phyloP scores from a whole-genome alignment of 2,113 vertebrate species.

The Erythrocercus mccallii region DNA sequence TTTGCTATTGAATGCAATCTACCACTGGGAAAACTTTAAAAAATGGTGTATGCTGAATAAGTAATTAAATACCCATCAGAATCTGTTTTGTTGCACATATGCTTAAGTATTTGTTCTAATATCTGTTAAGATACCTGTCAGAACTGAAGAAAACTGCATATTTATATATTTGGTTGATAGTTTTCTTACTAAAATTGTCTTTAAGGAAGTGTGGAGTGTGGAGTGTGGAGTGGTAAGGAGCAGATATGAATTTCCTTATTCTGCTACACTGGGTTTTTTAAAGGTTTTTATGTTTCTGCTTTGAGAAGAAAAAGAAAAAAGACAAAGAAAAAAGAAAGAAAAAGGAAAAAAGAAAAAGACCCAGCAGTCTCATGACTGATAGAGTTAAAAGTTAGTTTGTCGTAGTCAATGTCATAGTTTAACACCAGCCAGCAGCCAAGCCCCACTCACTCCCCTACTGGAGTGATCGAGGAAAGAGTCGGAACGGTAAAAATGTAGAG shows the following conservation, averaged over 20 bases:
- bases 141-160: background rate
- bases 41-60: background rate
- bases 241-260: background rate
- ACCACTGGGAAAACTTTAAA: background rate
- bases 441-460: background rate
- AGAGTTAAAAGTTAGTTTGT: background rate
- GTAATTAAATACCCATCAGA: background rate
- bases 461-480: fast-evolving
- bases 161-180: background rate
- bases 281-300: background rate
- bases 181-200: background rate
- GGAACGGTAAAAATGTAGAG: background rate
- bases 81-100: background rate
- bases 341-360: background rate
- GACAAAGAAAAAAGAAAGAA: background rate
- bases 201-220: background rate
- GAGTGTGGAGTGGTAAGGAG: fast-evolving
- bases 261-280: background rate
- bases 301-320: background rate
- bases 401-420: background rate
- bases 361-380: background rate
- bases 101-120: background rate
- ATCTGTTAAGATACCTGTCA: background rate
- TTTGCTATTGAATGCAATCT: background rate
- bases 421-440: background rate